These are phyloP conservation scores for Shargacucullia verbasci DNA, from an alignment of 2,888 invertebrate genomes.

Conservation along the genomic window DNA sequence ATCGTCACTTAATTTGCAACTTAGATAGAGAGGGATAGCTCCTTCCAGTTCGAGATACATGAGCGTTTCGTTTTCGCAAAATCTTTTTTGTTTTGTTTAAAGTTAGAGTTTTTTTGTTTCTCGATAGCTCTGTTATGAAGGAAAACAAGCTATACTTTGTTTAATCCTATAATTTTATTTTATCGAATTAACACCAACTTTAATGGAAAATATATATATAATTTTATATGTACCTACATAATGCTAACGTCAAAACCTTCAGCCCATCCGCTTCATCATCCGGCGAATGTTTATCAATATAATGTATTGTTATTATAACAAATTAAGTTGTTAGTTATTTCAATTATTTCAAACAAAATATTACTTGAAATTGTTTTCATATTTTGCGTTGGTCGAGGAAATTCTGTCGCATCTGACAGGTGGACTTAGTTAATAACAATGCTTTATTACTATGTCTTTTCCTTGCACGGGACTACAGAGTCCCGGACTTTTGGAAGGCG, in stretches of 20 bases:
- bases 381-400: not conserved
- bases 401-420: too few species aligned
- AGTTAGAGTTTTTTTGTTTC: too few species aligned
- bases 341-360: slow-evolving; percentile 1
- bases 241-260: slow-evolving; percentile 57
- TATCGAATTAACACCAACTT: slow-evolving; percentile 39
- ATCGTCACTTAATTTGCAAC: too few species aligned
- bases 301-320: slow-evolving; percentile 49
- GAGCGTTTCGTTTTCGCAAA: too few species aligned
- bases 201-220: slow-evolving; percentile 43
- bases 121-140: slow-evolving; percentile 8
- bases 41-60: too few species aligned
- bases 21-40: too few species aligned
- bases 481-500: too few species aligned
- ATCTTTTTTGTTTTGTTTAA: too few species aligned
- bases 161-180: slow-evolving; percentile 36
- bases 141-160: slow-evolving; percentile 9
- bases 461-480: too few species aligned
- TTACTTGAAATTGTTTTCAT: slow-evolving; percentile 22
- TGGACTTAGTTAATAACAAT: too few species aligned
- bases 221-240: slow-evolving; percentile 40
- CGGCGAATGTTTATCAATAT: slow-evolving; percentile 63
- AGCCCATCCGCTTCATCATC: slow-evolving; percentile 62
- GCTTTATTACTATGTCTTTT: too few species aligned
- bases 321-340: slow-evolving; percentile 24